phyloP scores from a whole-genome alignment of 2,113 vertebrate genomes.

The Indicator indicator region DNA sequence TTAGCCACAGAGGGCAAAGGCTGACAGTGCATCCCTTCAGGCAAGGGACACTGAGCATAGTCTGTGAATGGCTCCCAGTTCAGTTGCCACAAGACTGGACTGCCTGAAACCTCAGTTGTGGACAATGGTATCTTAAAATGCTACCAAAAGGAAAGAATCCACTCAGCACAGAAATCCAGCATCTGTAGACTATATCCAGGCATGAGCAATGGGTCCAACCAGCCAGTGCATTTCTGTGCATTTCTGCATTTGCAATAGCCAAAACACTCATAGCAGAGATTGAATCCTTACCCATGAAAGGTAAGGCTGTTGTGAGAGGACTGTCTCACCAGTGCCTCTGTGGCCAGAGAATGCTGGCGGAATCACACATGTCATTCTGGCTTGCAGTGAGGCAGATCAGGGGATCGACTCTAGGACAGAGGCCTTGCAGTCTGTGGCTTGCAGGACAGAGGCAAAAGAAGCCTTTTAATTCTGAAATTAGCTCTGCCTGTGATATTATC shows the following conservation, averaged over 20 bases:
- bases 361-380: background rate
- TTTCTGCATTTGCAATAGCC: background rate
- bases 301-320: background rate
- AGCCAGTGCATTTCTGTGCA: background rate
- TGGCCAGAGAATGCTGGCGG: accelerated
- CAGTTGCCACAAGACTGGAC: background rate
- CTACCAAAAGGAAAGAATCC: background rate
- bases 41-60: background rate
- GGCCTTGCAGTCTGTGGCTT: background rate
- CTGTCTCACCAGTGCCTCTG: background rate
- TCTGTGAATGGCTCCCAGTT: background rate
- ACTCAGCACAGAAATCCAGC: background rate
- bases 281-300: background rate
- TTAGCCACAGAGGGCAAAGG: background rate
- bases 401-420: background rate
- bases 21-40: accelerated
- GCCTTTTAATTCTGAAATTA: background rate
- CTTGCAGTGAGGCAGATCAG: background rate
- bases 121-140: background rate
- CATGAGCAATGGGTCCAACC: accelerated
- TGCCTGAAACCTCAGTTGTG: background rate
- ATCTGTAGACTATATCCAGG: background rate
- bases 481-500: background rate
- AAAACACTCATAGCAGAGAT: background rate
- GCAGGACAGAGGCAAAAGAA: background rate